These are phyloP conservation scores for Eupithecia inturbata DNA, from an alignment of 2,888 invertebrate species.

Conservation along the genomic window DNA sequence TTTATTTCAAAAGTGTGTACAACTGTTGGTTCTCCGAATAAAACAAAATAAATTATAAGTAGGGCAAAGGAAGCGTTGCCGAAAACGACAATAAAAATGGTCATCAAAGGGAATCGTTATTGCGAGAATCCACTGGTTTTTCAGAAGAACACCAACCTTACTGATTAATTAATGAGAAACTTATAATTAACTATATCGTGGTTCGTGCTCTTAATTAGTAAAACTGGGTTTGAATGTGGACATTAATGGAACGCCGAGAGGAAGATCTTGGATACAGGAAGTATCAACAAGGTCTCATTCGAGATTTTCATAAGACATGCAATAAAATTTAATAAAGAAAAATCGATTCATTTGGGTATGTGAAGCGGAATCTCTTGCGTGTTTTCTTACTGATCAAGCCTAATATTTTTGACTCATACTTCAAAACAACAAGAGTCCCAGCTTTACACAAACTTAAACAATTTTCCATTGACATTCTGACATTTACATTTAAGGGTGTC, in stretches of 20 bases:
- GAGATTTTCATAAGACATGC: background rate
- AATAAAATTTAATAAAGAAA: background rate
- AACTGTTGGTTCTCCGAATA: no score
- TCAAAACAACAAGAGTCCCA: background rate
- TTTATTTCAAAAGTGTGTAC: no score
- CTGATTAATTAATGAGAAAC: background rate
- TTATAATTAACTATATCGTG: background rate
- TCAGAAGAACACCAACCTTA: background rate
- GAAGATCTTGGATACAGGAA: background rate
- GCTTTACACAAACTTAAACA: background rate
- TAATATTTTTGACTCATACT: background rate
- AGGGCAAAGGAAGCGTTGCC: no score
- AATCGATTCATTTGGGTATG: background rate
- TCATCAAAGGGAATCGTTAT: background rate
- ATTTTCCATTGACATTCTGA: no score
- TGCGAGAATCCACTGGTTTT: background rate
- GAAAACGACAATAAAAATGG: no score
- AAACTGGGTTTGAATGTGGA: background rate
- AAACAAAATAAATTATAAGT: no score
- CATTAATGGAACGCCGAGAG: background rate
- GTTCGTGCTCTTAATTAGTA: background rate
- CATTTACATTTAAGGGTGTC: no score
- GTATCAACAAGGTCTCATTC: background rate
- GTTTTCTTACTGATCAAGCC: background rate
- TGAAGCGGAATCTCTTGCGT: background rate